phyloP scores from a whole-genome alignment of 2,797 vertebrate genomes.

The Odontamblyopus lacepedii region DNA sequence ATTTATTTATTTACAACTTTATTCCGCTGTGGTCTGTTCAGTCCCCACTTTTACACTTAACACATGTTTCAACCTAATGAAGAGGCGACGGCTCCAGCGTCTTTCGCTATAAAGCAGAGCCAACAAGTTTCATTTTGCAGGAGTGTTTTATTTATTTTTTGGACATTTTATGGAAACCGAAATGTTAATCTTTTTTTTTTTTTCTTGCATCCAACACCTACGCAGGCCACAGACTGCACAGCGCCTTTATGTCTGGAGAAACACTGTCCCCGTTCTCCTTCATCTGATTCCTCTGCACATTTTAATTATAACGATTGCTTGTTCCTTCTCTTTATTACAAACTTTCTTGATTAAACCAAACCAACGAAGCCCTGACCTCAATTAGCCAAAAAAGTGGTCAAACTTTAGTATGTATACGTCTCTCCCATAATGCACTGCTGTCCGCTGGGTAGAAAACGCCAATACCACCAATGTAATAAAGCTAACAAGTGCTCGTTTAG shows the following conservation, averaged over 20 bases:
- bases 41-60: background rate
- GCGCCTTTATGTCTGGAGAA: background rate
- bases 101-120: no score
- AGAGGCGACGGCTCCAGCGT: no score
- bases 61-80: background rate
- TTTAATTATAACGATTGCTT: background rate
- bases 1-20: no score
- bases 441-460: slow-evolving; percentile 32
- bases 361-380: background rate
- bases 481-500: slow-evolving; percentile 65
- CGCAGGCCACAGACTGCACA: background rate
- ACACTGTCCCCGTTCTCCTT: background rate
- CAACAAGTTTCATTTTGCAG: no score
- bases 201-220: background rate
- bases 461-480: slow-evolving; percentile 54
- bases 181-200: no score
- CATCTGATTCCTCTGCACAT: background rate
- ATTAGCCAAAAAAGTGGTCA: slow-evolving; percentile 8
- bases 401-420: slow-evolving; percentile 27
- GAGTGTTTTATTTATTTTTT: no score
- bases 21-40: background rate
- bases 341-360: background rate
- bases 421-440: slow-evolving; percentile 26
- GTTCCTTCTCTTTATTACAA: slow-evolving; percentile 9
- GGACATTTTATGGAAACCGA: no score